Evolutionary conservation across 2,888 invertebrate species (phyloP), one percentile per base, ranked within the genome.

Genomic region (Stenurella melanura): DNA sequence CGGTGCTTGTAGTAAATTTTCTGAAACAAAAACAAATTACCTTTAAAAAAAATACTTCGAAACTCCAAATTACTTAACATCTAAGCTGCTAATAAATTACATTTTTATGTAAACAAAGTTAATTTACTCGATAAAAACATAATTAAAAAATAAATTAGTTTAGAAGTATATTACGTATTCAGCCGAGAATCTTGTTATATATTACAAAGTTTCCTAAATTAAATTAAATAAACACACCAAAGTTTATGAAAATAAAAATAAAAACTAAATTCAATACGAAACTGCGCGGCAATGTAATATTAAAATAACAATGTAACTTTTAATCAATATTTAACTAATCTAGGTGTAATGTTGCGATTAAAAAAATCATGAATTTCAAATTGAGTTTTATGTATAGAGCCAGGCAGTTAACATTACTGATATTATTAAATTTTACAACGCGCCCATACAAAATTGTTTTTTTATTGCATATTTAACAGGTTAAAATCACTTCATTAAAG

Each of bases 1-100:
- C 71, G 97, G 97, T 77, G 97, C 96, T 90, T 96, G 96, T 86
- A 95, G 92, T 58, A 89, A 88, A 86, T 89, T 89, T 84, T 92
- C 93, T 92, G 91, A 26, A 90, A 91, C 85, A 85, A 86, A 85
- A 85, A 74, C 18, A 74, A 73, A 73, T 58, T 34, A 38, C 17
- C n/a, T 74, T 66, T 18, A 66, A 74, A 74, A 26, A 42, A 50
- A 74, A 57, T 30, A 34, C 60, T 11, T n/a, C 34, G n/a, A 26
- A 60, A 60, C 26, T 63, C 26, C 26, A 71, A 54, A 67, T 67
- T 56, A 67, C 18, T 57, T 30, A 7, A 38, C 54, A 67, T 56
- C 21, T 19, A 50, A 56, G 69, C 69, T 57, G 34, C 19, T 69
- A 57, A 69, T 69, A 69, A 57, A 69, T 58, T 34, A 34, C 11